Percentiles rank a stretch among this genome's conserved stretches.
These are phyloP conservation scores for Autographa gamma DNA, from an alignment of 2,888 invertebrate genomes.

Conservation along the genomic window DNA sequence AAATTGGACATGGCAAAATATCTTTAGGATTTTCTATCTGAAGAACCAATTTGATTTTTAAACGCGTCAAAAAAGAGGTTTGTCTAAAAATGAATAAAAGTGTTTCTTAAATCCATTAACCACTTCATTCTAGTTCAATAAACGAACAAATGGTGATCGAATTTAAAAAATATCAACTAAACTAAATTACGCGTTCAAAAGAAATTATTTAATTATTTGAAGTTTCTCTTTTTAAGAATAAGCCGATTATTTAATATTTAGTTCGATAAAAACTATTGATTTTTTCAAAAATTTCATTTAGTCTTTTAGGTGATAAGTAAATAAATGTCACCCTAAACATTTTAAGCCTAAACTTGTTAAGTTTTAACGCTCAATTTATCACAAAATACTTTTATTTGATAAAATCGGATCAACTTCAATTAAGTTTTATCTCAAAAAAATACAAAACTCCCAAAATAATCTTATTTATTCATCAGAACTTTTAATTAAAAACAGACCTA, in stretches of 20 bases:
- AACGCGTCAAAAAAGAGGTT: neutral
- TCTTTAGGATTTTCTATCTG: no score
- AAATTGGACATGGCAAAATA: no score
- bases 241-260: constrained; percentile 1
- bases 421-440: no score
- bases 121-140: neutral
- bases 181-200: neutral
- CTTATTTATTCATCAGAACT: no score
- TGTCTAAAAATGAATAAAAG: neutral
- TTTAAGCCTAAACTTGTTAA: neutral
- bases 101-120: neutral
- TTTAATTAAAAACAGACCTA: no score
- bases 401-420: neutral
- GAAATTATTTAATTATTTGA: constrained; percentile 1
- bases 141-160: neutral
- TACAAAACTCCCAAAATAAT: no score
- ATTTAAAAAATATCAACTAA: neutral
- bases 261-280: neutral
- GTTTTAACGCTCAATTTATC: neutral
- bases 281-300: neutral
- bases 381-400: neutral
- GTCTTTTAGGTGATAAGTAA: neutral
- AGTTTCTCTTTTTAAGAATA: neutral
- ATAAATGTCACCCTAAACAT: neutral
- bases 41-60: no score